phyloP scores from a whole-genome alignment of 2,113 vertebrate genomes.

The Actenoides hombroni region DNA sequence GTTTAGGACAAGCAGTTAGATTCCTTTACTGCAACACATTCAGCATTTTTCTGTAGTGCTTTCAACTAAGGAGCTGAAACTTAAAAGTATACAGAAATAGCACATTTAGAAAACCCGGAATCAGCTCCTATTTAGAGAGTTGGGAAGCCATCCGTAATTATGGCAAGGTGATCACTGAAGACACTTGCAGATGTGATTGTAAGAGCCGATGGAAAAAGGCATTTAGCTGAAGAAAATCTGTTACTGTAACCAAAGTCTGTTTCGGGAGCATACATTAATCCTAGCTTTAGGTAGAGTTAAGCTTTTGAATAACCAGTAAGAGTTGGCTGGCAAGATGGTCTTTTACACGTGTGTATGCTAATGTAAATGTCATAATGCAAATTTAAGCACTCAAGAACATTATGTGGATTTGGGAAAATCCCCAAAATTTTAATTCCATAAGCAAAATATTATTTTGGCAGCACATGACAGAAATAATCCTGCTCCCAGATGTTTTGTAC shows the following conservation, averaged over 20 bases:
- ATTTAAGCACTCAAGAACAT: slow-evolving; percentile 30
- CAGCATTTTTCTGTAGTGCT: neutral
- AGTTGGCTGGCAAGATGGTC: slow-evolving; percentile 26
- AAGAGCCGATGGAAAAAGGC: slow-evolving; percentile 17
- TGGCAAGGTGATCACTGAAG: neutral
- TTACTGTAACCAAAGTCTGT: neutral
- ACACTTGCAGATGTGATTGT: neutral
- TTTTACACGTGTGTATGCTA: slow-evolving; percentile 29
- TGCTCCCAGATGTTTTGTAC: slow-evolving; percentile 41
- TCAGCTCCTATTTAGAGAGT: neutral
- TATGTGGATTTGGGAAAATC: slow-evolving; percentile 60
- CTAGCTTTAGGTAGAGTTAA: slow-evolving; percentile 52
- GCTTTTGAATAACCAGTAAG: slow-evolving; percentile 20
- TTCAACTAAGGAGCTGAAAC: neutral
- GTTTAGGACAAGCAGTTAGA: neutral
- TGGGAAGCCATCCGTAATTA: neutral
- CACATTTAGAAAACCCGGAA: neutral
- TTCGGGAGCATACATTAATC: slow-evolving; percentile 40
- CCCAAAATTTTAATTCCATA: slow-evolving; percentile 59
- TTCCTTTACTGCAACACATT: neutral
- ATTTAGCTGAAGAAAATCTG: slow-evolving; percentile 16
- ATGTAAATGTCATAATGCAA: slow-evolving; percentile 48
- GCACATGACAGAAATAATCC: slow-evolving; percentile 60
- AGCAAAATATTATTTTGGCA: slow-evolving; percentile 63
- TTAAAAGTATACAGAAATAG: neutral